Evolutionary conservation across 2,888 invertebrate genomes (phyloP).

Genomic region (Erannis defoliaria): DNA sequence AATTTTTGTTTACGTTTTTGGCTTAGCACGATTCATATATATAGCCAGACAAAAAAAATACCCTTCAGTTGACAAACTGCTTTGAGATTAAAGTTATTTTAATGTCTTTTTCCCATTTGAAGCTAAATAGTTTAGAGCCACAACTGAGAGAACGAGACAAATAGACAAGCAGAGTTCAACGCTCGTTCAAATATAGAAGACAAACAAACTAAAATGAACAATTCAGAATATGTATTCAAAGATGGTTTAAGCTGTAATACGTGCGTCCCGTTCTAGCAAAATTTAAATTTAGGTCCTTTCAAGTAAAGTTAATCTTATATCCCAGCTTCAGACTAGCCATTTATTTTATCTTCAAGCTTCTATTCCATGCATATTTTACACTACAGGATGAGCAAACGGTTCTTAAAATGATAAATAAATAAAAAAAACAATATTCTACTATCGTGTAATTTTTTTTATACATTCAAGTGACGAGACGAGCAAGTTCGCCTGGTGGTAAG

Average conservation of each 20-base stretch:
- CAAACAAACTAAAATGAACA: conserved; percentile 49
- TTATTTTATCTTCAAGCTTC: too few species aligned
- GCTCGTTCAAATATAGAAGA: conserved; percentile 55
- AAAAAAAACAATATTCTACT: too few species aligned
- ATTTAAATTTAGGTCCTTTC: conserved; percentile 2
- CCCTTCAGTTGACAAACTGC: conserved; percentile 19
- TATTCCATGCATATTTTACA: too few species aligned
- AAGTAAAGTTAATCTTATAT: too few species aligned
- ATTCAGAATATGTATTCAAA: conserved; percentile 32
- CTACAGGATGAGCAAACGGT: too few species aligned
- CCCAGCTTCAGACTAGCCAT: too few species aligned
- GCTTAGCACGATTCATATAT: background rate
- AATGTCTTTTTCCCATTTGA: conserved; percentile 30
- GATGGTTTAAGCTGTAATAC: conserved; percentile 33
- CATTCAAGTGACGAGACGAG: too few species aligned
- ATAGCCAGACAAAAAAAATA: background rate
- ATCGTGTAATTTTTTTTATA: too few species aligned
- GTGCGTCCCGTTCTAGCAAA: conserved; percentile 13
- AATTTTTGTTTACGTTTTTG: too few species aligned
- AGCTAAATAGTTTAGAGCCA: conserved; percentile 25
- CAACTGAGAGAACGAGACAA: conserved; percentile 28
- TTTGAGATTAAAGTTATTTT: conserved; percentile 25
- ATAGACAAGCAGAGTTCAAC: conserved; percentile 49
- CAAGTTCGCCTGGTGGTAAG: too few species aligned
- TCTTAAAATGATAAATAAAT: too few species aligned